phyloP scores from a whole-genome alignment of 2,888 invertebrate genomes.

The Eupithecia pulchellata region DNA sequence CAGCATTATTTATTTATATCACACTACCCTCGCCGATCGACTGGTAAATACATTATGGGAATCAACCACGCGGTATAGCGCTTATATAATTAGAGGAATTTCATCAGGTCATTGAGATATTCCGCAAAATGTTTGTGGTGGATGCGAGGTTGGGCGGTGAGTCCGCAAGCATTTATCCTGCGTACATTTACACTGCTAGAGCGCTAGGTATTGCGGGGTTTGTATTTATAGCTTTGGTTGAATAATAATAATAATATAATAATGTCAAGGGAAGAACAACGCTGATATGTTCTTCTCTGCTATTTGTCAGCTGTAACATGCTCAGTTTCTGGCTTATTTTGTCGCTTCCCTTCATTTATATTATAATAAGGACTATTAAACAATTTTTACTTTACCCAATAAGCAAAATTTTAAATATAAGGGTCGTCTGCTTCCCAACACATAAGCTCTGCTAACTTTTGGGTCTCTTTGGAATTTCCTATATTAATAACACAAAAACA shows the following conservation, averaged over 20 bases:
- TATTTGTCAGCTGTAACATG: too few relatives aligned
- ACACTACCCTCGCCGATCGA: conserved; percentile 11
- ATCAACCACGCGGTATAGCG: conserved; percentile 39
- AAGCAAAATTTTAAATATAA: background rate
- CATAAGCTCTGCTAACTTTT: background rate
- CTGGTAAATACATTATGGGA: conserved; percentile 28
- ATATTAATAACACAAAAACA: too few relatives aligned
- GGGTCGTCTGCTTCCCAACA: background rate
- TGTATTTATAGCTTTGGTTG: background rate
- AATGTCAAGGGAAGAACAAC: too few relatives aligned
- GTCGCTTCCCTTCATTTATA: too few relatives aligned
- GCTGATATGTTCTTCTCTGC: too few relatives aligned
- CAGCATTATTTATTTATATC: conserved; percentile 8
- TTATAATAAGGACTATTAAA: too few relatives aligned
- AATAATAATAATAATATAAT: too few relatives aligned
- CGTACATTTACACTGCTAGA: background rate
- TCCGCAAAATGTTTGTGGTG: conserved; percentile 27
- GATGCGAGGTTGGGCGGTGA: background rate
- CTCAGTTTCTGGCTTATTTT: too few relatives aligned
- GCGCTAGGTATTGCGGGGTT: background rate
- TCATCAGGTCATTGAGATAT: conserved; percentile 54
- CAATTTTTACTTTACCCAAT: too few relatives aligned
- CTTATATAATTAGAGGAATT: conserved; percentile 66
- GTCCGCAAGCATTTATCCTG: conserved; percentile 2
- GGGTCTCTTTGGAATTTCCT: background rate